These are phyloP conservation scores for Anguilla japonica DNA, from an alignment of 2,113 vertebrate genomes.

Conservation along the genomic window DNA sequence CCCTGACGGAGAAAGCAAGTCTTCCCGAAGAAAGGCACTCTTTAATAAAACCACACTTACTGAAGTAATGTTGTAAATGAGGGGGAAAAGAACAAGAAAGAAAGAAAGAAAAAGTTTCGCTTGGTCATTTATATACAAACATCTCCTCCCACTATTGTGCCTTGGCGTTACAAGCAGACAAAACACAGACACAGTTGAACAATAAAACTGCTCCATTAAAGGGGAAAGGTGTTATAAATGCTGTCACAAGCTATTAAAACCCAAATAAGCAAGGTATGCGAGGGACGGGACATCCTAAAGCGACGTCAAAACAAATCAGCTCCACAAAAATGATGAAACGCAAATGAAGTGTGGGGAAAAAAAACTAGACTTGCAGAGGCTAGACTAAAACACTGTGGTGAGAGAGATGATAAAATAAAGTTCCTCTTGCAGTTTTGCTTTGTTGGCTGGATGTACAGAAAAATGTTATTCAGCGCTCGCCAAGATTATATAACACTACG, in stretches of 20 bases:
- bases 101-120: neutral
- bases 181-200: neutral
- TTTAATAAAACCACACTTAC: neutral
- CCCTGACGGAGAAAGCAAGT: neutral
- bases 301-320: neutral
- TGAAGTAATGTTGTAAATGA: neutral
- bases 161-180: neutral
- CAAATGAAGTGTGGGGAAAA: neutral
- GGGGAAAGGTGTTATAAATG: neutral
- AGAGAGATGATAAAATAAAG: neutral
- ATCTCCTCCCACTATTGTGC: neutral
- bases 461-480: neutral
- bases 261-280: neutral
- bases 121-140: neutral
- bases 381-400: neutral
- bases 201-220: neutral
- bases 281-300: neutral
- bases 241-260: neutral
- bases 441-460: neutral
- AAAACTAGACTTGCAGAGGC: neutral
- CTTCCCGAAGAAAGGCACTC: neutral
- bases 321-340: neutral
- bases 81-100: neutral
- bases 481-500: neutral
- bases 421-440: neutral